Conservation (phyloP, 2,797 vertebrate genomes). For the Discoglossus pictus region DNA sequence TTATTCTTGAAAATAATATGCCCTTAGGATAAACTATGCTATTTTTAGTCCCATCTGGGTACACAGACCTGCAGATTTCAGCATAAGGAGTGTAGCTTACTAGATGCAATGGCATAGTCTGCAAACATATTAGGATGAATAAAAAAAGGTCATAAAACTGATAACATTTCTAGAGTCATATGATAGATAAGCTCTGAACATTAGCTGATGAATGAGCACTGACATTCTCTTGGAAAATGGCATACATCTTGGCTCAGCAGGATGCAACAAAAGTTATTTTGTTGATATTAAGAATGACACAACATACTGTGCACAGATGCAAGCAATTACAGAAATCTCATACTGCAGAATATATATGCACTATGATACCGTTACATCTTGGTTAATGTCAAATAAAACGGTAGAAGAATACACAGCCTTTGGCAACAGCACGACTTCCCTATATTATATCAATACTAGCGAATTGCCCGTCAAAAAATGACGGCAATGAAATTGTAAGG, state of each 20-base stretch:
- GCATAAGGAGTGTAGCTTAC: too few relatives aligned
- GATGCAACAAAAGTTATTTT: constrained; percentile 4
- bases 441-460: too few relatives aligned
- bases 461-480: too few relatives aligned
- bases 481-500: too few relatives aligned
- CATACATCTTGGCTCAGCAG: neutral
- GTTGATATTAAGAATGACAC: neutral
- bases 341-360: neutral
- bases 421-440: neutral
- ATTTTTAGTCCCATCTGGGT: too few relatives aligned
- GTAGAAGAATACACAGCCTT: neutral
- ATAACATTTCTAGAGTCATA: neutral
- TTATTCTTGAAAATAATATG: too few relatives aligned
- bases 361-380: neutral
- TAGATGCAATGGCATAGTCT: too few relatives aligned
- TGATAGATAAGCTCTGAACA: neutral
- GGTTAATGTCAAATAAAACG: constrained; percentile 5
- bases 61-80: too few relatives aligned
- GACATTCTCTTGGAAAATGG: neutral
- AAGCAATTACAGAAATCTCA: constrained; percentile 2
- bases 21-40: too few relatives aligned
- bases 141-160: neutral
- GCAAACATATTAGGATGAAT: too few relatives aligned
- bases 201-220: neutral
- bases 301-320: constrained; percentile 3